Conservation (phyloP, 2,113 vertebrate genomes). For the Microcebus griseorufus region DNA sequence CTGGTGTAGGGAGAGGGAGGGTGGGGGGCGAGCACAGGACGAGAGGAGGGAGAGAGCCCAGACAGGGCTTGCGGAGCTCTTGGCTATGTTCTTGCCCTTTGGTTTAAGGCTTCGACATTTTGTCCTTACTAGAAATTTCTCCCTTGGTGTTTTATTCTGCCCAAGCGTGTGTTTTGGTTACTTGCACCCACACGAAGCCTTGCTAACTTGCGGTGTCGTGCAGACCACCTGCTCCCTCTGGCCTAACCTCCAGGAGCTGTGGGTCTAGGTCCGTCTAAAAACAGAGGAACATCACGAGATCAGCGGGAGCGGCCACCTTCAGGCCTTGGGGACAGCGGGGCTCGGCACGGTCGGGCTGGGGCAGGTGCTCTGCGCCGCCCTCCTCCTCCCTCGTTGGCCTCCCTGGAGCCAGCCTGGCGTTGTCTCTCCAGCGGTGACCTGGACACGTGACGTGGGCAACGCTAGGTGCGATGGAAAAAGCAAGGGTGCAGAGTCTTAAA, state of each 20-base stretch:
- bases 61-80: not conserved
- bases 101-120: not conserved
- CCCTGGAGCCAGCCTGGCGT: not conserved
- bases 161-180: not conserved
- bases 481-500: not conserved
- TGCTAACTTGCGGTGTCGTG: not conserved
- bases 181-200: not conserved
- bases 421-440: not conserved
- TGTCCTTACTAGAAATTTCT: not conserved
- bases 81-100: not conserved
- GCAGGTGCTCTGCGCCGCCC: accelerated
- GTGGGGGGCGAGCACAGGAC: too few species aligned
- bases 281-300: not conserved
- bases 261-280: not conserved
- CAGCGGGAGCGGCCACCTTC: too few species aligned
- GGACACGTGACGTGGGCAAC: not conserved
- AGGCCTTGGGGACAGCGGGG: not conserved
- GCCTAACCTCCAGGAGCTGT: not conserved
- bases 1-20: not conserved
- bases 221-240: not conserved
- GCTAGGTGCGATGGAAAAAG: not conserved
- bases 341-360: not conserved
- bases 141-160: not conserved
- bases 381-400: not conserved
- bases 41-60: too few species aligned